A percentile compares a stretch with the other conserved stretches of the same genome.
Conservation (phyloP, 2,113 vertebrate genomes). For the Gasterosteus aculeatus region DNA sequence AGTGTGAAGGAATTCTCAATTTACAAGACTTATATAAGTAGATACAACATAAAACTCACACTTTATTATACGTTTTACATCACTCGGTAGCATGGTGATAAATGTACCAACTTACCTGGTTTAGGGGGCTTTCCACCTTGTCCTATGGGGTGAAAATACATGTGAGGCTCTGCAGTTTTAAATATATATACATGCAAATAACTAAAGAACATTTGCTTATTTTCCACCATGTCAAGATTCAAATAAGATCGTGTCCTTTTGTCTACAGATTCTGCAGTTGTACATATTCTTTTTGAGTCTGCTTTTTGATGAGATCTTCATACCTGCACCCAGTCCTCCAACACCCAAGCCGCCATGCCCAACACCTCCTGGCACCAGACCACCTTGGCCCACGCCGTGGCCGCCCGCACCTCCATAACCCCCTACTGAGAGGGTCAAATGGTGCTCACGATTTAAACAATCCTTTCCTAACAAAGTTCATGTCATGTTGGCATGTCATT, state of each 20-base stretch:
- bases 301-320: constrained; percentile 1
- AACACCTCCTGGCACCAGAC: constrained; percentile 67
- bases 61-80: not conserved
- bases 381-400: constrained; percentile 52
- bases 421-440: constrained; percentile 42
- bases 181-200: not conserved
- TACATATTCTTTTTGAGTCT: not conserved
- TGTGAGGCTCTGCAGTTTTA: not conserved
- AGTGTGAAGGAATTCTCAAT: not conserved
- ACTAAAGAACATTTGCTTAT: too few relatives aligned
- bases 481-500: constrained; percentile 1
- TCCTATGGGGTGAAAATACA: constrained; percentile 49
- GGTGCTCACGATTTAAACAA: not conserved
- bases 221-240: too few relatives aligned
- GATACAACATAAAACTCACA: not conserved
- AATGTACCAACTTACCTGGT: constrained; percentile 60
- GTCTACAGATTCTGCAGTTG: not conserved
- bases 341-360: constrained; percentile 52
- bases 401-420: constrained; percentile 68
- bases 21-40: not conserved
- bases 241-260: not conserved
- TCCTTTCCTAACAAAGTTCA: constrained; percentile 8
- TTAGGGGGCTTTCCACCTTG: constrained; percentile 73
- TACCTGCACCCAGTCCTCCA: constrained; percentile 69
- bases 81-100: not conserved